These are phyloP conservation scores for Procapra przewalskii DNA, from an alignment of 2,113 vertebrate species.

Conservation along the genomic window DNA sequence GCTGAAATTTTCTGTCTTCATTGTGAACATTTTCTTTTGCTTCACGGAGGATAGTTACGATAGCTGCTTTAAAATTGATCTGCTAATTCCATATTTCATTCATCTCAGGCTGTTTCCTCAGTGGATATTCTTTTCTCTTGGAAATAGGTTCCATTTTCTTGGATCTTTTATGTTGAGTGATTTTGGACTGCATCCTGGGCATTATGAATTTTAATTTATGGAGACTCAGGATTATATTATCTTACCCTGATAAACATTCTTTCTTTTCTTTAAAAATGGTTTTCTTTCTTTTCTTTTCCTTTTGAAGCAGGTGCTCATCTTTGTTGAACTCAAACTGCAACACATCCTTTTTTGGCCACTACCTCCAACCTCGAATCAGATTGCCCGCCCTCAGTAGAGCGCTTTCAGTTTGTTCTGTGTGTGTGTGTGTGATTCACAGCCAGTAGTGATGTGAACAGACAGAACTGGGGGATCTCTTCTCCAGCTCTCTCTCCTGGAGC, in stretches of 20 bases:
- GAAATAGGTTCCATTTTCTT: neutral
- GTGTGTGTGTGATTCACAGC: no score
- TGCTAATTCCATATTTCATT: neutral
- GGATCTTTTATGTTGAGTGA: neutral
- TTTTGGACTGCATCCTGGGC: neutral
- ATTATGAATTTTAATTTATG: neutral
- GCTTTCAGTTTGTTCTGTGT: neutral
- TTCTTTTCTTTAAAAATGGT: neutral
- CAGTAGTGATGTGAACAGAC: neutral
- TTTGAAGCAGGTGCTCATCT: neutral
- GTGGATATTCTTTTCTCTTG: neutral
- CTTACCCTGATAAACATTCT: neutral
- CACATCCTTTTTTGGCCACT: neutral
- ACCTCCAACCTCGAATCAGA: neutral
- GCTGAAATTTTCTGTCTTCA: neutral
- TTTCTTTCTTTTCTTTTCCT: neutral
- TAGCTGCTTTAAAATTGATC: neutral
- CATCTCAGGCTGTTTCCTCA: neutral
- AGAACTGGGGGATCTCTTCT: neutral
- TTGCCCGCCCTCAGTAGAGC: neutral
- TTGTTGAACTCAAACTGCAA: neutral
- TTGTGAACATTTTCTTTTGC: neutral
- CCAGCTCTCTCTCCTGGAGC: neutral
- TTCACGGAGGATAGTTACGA: neutral
- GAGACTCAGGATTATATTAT: neutral